phyloP scores from a whole-genome alignment of 2,888 invertebrate species.

The Dermolepida albohirtum region DNA sequence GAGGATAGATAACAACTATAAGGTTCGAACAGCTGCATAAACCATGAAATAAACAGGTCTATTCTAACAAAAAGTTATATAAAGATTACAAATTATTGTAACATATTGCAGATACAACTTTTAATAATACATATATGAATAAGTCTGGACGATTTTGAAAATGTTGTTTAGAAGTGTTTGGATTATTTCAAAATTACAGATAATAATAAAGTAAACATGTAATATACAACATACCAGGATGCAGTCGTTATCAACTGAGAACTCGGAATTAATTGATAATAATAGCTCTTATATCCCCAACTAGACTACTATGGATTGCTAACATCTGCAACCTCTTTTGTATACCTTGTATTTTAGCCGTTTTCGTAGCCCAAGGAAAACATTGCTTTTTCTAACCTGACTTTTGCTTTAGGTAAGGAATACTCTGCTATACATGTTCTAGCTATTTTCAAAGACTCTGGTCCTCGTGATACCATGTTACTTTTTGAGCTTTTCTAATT shows the following conservation, averaged over 20 bases:
- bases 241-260: conserved; percentile 90
- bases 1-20: no score
- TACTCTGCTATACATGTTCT: conserved; percentile 88
- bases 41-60: no score
- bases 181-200: no score
- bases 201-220: no score
- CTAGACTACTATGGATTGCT: conserved; percentile 90
- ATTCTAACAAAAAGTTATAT: no score
- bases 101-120: no score
- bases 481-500: conserved; percentile 84
- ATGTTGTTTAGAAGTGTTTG: no score
- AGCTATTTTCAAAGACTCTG: conserved; percentile 83
- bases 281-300: conserved; percentile 95
- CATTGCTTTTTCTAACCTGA: conserved; percentile 75
- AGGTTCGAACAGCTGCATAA: no score
- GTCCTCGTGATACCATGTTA: conserved; percentile 99
- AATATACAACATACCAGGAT: conserved; percentile 80
- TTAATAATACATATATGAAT: no score
- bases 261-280: conserved; percentile 91
- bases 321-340: conserved; percentile 88
- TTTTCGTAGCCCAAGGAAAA: conserved; percentile 77
- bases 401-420: conserved; percentile 73
- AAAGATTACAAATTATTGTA: no score
- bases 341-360: conserved; percentile 90
- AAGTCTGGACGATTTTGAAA: no score